Percentiles rank a stretch among this genome's conserved stretches.
Conservation (phyloP, 2,888 invertebrate species). For the Didymodactylos carnosus region DNA sequence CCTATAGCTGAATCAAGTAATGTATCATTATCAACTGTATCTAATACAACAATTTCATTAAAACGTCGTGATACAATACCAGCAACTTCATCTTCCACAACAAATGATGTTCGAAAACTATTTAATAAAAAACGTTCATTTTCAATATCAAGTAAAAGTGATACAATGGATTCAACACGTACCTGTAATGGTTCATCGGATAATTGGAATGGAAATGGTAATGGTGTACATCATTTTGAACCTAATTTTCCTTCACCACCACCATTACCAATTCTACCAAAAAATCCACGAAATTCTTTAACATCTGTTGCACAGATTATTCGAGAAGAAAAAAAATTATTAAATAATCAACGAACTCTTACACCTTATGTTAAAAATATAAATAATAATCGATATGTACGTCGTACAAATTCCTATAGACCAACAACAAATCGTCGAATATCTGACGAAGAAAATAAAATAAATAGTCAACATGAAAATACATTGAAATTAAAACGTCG, state of each 20-base stretch:
- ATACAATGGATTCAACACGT: not conserved
- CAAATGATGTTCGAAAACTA: not conserved
- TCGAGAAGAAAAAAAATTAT: not conserved
- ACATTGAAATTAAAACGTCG: not conserved
- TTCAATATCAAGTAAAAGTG: not conserved
- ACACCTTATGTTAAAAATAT: no score
- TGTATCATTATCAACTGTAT: not conserved
- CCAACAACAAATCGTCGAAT: no score
- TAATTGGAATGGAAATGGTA: no score
- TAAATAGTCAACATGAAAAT: not conserved
- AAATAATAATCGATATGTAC: no score
- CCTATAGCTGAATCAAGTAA: no score
- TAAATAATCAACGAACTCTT: no score
- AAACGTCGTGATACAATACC: not conserved
- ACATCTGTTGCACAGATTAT: no score
- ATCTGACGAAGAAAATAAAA: no score
- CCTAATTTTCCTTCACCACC: not conserved
- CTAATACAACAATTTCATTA: not conserved
- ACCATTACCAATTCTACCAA: not conserved
- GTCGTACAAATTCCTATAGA: not conserved
- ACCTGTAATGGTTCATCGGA: not conserved
- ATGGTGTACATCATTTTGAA: no score
- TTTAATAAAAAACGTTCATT: not conserved
- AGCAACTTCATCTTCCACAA: not conserved
- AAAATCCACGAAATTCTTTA: not conserved